These are phyloP conservation scores for Antrozous pallidus DNA, from an alignment of 2,797 vertebrate species.

Conservation along the genomic window DNA sequence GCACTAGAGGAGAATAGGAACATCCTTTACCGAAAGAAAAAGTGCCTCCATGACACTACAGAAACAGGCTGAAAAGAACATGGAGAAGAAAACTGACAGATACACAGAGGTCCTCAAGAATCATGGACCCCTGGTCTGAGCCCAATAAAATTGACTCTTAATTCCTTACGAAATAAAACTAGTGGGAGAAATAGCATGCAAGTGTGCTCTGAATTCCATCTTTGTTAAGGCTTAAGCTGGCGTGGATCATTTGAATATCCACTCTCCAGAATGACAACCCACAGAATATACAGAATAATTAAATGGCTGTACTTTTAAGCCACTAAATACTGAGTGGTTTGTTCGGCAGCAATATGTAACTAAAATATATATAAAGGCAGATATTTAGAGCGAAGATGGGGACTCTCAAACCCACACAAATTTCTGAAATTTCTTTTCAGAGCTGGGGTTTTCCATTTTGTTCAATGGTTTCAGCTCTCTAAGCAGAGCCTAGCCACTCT, in stretches of 20 bases:
- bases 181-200: background rate
- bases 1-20: slow-evolving; percentile 94
- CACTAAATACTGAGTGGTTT: background rate
- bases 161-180: slow-evolving; percentile 1
- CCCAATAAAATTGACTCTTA: slow-evolving; percentile 66
- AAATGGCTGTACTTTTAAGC: background rate
- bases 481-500: background rate
- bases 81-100: slow-evolving; percentile 82
- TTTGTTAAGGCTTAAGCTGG: background rate
- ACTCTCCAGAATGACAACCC: background rate
- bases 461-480: background rate
- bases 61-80: slow-evolving; percentile 90
- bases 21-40: slow-evolving; percentile 89
- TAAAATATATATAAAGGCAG: background rate
- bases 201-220: background rate
- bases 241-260: background rate
- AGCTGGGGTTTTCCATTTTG: background rate
- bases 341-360: background rate
- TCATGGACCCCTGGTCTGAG: slow-evolving; percentile 90
- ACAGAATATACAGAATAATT: background rate
- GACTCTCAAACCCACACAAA: background rate
- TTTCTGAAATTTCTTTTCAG: background rate
- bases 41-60: slow-evolving; percentile 86
- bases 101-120: slow-evolving; percentile 89
- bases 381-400: background rate